These are phyloP conservation scores for Danionella cerebrum DNA, from an alignment of 2,113 vertebrate genomes.

Conservation along the genomic window DNA sequence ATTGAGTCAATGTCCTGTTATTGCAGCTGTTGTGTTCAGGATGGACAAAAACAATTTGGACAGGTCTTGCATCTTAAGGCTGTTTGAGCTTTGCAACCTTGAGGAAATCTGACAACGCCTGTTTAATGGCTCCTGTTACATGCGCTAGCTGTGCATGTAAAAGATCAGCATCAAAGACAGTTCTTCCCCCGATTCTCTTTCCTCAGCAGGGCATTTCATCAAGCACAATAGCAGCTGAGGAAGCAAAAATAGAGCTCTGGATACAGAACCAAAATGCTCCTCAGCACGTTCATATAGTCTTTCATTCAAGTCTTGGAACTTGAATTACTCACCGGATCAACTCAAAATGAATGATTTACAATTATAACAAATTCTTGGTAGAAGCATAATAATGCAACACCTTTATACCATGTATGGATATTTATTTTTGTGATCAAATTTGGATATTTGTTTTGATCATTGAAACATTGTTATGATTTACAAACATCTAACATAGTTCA, in stretches of 20 bases:
- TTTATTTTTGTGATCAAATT: not conserved
- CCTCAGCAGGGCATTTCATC: slow-evolving; percentile 47
- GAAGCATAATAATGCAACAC: not conserved
- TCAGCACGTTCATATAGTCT: not conserved
- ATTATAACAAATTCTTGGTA: no score
- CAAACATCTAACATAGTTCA: no score
- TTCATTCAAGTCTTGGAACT: not conserved
- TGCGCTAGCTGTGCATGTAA: not conserved
- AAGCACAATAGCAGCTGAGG: slow-evolving; percentile 44
- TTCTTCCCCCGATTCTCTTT: slow-evolving; percentile 59
- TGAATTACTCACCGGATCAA: not conserved
- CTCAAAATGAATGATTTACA: not conserved
- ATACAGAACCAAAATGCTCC: not conserved
- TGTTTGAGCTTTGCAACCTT: not conserved
- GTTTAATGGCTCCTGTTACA: not conserved
- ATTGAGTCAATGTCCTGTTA: not conserved
- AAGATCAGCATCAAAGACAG: slow-evolving; percentile 13
- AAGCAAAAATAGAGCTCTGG: not conserved
- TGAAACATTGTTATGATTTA: no score
- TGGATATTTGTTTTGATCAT: no score
- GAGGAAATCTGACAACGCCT: slow-evolving; percentile 19
- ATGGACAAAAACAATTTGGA: not conserved
- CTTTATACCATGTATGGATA: not conserved
- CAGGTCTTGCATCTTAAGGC: not conserved
- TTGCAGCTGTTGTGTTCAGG: not conserved